Percentiles rank a stretch among this genome's conserved stretches.
Evolutionary conservation across 2,888 invertebrate genomes (phyloP).

Genomic region (Euplexia lucipara): DNA sequence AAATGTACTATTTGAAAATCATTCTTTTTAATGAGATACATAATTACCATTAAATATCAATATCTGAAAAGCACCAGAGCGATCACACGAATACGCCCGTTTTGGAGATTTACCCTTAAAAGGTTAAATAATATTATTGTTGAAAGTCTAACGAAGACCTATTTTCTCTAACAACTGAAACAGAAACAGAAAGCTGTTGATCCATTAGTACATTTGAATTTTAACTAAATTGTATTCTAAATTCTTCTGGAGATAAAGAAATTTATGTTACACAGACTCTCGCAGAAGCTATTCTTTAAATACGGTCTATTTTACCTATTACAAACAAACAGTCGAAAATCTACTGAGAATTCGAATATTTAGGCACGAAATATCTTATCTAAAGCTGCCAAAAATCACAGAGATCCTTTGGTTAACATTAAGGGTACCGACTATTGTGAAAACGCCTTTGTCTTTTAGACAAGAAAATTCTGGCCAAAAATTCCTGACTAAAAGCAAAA

Average conservation of each 20-base stretch:
- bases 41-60: too few relatives aligned
- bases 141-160: too few relatives aligned
- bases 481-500: neutral
- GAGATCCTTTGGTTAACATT: conserved; percentile 33
- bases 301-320: conserved; percentile 5
- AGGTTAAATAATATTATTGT: too few relatives aligned
- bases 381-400: conserved; percentile 41
- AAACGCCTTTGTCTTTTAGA: conserved; percentile 17
- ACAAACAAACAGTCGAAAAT: conserved; percentile 16
- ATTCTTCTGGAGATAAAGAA: neutral
- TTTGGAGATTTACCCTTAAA: too few relatives aligned
- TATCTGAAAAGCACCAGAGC: too few relatives aligned
- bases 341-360: conserved; percentile 18
- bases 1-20: too few relatives aligned
- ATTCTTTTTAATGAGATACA: too few relatives aligned
- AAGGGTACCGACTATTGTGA: conserved; percentile 13
- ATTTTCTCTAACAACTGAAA: too few relatives aligned
- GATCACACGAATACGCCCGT: too few relatives aligned
- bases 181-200: too few relatives aligned
- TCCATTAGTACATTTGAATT: neutral
- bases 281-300: conserved; percentile 7
- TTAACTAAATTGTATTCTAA: neutral
- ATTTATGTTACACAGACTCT: conserved; percentile 1
- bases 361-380: conserved; percentile 33
- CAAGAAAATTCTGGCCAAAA: conserved; percentile 14